Evolutionary conservation across 2,888 invertebrate species (phyloP), one percentile per base, ranked within the genome.

Genomic region (Hesperia comma): DNA sequence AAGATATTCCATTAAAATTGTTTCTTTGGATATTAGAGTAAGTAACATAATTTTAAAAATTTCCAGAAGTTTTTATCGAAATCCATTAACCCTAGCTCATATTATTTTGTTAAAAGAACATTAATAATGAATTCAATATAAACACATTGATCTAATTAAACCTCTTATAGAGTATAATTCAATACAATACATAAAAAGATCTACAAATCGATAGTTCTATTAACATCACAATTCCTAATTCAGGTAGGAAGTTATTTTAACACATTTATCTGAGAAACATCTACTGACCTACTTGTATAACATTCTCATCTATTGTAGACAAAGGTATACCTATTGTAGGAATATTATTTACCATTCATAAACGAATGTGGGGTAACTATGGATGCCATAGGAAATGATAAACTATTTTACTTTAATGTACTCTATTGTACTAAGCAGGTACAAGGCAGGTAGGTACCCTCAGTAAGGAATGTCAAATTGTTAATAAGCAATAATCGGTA

Each of bases 161-260:
- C 15, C 8, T 19, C 12, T 14, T 8, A 37, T 10, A 56, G 15
- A 40, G 15, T 46, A 15, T 55, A 12, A 37, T 37, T 12, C 21
- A 55, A 17, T 15, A 56, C 56, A 56, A 40, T 56, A 40, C n/a
- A 21, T 40, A 37, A 37, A 56, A 15, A 56, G 12, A 12, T 40
- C 54, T 56, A 56, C 40, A 40, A 56, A 56, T 19, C 4, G 8
- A n/a, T 57, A 26, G 19, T 57, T 49, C 17, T 49, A 49, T 12
- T 57, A 21, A 41, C 41, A 57, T 41, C 41, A 57, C 57, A 57
- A 57, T 57, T 57, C 57, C 57, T 57, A 57, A 57, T 41, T 56
- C 40, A 41, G 57, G 56, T 40, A 56, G 19, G 17, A 12, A 53
- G 10, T 6, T 46, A 41, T 41, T 41, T 41, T 41, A 17, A 46